A percentile compares a stretch with the other conserved stretches of the same genome.
Conservation (phyloP, 2,888 invertebrate species). For the Phorcus lineatus region DNA sequence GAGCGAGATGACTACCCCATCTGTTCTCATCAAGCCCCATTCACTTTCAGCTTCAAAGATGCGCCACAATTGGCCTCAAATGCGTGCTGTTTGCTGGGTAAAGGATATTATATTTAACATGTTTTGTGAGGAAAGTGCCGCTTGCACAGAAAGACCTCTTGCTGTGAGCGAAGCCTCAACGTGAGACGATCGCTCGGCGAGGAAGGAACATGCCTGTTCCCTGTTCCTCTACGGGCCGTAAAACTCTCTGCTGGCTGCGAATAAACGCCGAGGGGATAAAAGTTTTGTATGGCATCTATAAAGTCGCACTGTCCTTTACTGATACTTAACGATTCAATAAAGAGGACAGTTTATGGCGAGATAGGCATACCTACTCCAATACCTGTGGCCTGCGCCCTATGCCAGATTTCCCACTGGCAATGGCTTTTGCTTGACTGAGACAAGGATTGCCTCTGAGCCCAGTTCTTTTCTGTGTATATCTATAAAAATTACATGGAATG, state of each 20-base stretch:
- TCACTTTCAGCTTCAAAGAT: constrained; percentile 46
- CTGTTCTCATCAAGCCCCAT: constrained; percentile 37
- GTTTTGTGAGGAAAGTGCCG: constrained; percentile 34
- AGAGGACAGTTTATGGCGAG: neutral
- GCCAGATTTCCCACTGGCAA: neutral
- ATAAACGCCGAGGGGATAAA: constrained; percentile 12
- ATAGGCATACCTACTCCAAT: constrained; percentile 1
- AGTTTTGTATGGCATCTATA: constrained; percentile 1
- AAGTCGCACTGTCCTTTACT: constrained; percentile 6
- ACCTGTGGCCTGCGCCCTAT: neutral
- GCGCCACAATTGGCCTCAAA: constrained; percentile 42
- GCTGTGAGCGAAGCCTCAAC: constrained; percentile 7
- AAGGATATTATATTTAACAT: constrained; percentile 57
- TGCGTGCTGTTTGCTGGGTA: constrained; percentile 42
- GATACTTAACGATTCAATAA: constrained; percentile 24
- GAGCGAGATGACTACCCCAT: constrained; percentile 8
- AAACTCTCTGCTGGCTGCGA: constrained; percentile 14
- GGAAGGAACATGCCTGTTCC: neutral
- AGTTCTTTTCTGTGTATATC: neutral
- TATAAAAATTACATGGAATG: constrained; percentile 24
- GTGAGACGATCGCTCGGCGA: neutral
- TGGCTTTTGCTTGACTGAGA: neutral
- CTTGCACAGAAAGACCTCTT: constrained; percentile 19
- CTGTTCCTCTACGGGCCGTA: constrained; percentile 19
- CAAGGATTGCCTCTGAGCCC: neutral